These are phyloP conservation scores for Neoaliturus tenellus DNA, from an alignment of 2,888 invertebrate genomes.

Conservation along the genomic window DNA sequence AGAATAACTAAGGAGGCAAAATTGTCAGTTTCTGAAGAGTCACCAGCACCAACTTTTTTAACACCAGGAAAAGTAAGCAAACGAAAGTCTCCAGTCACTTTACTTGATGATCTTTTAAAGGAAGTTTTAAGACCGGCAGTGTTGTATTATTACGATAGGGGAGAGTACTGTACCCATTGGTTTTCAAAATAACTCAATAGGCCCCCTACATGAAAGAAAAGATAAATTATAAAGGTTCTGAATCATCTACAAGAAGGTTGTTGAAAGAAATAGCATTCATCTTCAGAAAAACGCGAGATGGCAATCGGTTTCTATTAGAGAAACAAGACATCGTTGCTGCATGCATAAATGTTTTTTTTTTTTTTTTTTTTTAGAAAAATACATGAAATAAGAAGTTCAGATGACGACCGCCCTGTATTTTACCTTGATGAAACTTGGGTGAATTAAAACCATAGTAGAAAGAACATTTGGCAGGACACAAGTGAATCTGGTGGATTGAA, in stretches of 20 bases:
- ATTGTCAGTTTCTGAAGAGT: background rate
- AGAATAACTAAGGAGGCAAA: background rate
- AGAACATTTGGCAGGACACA: background rate
- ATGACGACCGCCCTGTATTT: background rate
- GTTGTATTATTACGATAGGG: constrained; percentile 53
- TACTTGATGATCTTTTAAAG: constrained; percentile 46
- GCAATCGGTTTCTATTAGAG: background rate
- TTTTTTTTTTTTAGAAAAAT: constrained; percentile 12
- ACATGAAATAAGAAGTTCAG: background rate
- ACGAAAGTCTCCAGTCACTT: constrained; percentile 22
- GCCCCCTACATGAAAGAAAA: constrained; percentile 2
- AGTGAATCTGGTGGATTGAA: constrained; percentile 7
- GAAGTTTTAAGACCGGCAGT: constrained; percentile 46
- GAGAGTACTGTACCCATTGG: constrained; percentile 41
- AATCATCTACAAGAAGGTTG: background rate
- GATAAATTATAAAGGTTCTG: constrained; percentile 2
- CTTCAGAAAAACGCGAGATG: background rate
- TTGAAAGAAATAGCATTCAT: background rate
- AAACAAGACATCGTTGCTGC: constrained; percentile 21
- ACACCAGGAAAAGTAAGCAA: constrained; percentile 10
- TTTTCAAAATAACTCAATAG: constrained; percentile 29
- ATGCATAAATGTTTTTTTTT: background rate
- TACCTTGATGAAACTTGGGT: constrained; percentile 34
- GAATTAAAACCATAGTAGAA: constrained; percentile 3
- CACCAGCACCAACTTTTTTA: background rate